Base-by-base conservation (phyloP, 2,888 invertebrate genomes). In the Synanthedon andrenaeformis region DNA sequence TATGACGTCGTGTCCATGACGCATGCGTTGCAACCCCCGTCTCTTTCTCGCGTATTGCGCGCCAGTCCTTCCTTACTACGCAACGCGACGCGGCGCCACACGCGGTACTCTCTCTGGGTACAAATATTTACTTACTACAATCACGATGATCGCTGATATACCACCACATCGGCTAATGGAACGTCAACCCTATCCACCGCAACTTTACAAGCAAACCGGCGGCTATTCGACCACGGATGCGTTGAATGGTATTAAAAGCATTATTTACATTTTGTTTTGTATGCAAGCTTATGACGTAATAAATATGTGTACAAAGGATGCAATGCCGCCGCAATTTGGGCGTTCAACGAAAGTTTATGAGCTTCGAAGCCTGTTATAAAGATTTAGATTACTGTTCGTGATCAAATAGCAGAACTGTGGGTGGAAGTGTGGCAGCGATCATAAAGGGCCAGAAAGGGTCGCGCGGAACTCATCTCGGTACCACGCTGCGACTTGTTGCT, bases 81-180 rank as follows among this genome's bases (percentile, higher is more conserved):
- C 81, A 76, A 60, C 73, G 73, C 67, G 66, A 60, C 71, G 72
- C 67, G 67, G 63, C 66, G 64, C 71, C 65, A 66, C 65, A 66
- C 77, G 74, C 74, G 71, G 62, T 61, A 59, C 58, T 60, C 62
- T 67, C 66, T 69, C 19, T 63, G 60, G 54, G 62, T 59, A 55
- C 58, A 61, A 69, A 72, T 67, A 69, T 65, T 61, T 66, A 61
- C 59, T 57, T 56, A 41, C 49, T 42, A 4, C 28, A 42, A 11
- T 56, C 64, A 76, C 72, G 67, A 85, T 84, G 84, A 80, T 83
- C 63, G 82, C 77, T 61, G 80, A 78, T 64, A 71, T 83, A 58
- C 78, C 80, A 61, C 72, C 74, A 56, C 57, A 67, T 56, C 69
- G 64, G 57, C 62, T 70, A 53, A 67, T 63, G 67, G 73, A 78